Conservation (phyloP, 2,113 vertebrate genomes). For the Phalacrocorax carbo region DNA sequence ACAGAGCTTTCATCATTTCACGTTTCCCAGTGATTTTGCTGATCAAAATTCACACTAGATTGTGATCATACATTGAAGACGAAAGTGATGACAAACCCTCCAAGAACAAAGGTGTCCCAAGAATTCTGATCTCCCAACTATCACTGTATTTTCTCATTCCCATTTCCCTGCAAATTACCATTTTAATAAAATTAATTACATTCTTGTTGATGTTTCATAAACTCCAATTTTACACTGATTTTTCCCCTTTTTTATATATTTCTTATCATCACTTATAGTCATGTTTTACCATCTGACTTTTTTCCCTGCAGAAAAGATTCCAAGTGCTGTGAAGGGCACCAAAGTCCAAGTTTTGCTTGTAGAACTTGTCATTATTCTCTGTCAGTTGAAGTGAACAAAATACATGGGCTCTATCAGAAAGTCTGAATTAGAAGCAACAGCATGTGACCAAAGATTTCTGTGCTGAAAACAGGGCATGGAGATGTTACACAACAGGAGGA, state of each 20-base stretch:
- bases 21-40: neutral
- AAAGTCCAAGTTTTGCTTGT: neutral
- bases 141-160: neutral
- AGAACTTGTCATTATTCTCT: neutral
- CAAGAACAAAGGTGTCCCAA: neutral
- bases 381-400: neutral
- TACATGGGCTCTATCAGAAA: neutral
- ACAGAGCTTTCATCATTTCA: neutral
- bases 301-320: neutral
- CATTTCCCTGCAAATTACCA: neutral
- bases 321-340: neutral
- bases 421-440: neutral
- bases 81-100: neutral
- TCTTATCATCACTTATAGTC: neutral
- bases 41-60: neutral
- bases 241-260: neutral
- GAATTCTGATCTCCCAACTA: neutral
- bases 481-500: slow-evolving; percentile 17
- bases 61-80: neutral
- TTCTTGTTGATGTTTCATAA: neutral
- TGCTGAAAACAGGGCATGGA: neutral
- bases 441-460: neutral
- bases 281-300: neutral
- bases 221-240: neutral
- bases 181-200: neutral